Base-by-base conservation (phyloP, 1,140 invertebrate species). In the Drosophila auraria region DNA sequence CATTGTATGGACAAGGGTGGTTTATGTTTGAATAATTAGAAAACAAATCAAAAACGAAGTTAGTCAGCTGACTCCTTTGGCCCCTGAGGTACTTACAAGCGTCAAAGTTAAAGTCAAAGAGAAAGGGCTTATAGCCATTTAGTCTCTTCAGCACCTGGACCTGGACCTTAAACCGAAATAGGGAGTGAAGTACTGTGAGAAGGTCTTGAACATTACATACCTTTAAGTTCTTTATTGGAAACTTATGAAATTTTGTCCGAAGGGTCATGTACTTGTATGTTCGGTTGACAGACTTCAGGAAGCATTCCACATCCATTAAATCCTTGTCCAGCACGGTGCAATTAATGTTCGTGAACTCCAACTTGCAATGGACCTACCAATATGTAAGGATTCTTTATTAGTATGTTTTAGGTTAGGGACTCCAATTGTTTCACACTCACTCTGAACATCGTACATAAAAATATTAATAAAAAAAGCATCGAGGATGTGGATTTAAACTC, bases 321-420 rank as follows among this genome's bases (percentile, higher is more conserved):
- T 62, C 15, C 9, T 11, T 33, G 15, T 53, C 47, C 59, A 62
- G 33, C 5, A 45, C 5, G 0, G 47, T 8, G 33, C 59, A 62
- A 1, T n/a, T 36, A 5, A 62, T 6, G 20, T 62, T 62, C 20
- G 59, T 62, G 6, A 62, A 62, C 20, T 62, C 59, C 15, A 62
- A 53, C 4, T 1, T 7, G 14, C 44, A 9, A 27, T 50, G 6
- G 14, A 51, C 45, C 59, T 20, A 20, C 20, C 20, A 20, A 20
- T 20, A 20, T 62, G 49, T 1, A 0, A 27, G 5, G 9, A 27
- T 27, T 6, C n/a, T 20, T 20, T 20, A 20, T 20, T 20, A 20
- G 20, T 20, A 20, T 20, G 20, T 20, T 20, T 20, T 20, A 20
- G 20, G 20, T 20, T 20, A n/a, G 25, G 7, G 5, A 3, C 7